phyloP scores from a whole-genome alignment of 2,797 vertebrate species.

The Amphiprion clarkii region DNA sequence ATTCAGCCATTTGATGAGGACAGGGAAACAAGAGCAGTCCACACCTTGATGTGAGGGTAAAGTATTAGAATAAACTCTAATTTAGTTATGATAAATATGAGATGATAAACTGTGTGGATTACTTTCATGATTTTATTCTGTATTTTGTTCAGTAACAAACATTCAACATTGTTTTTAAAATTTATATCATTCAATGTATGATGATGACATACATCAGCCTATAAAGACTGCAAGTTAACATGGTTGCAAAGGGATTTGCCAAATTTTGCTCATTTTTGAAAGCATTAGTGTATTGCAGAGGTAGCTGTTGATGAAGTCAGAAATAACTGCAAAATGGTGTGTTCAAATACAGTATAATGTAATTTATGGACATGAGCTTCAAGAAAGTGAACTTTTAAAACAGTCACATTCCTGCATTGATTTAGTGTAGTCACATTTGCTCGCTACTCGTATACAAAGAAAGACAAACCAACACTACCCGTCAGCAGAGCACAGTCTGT shows the following conservation, averaged over 20 bases:
- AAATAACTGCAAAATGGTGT: neutral
- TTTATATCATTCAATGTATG: neutral
- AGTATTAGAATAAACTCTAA: neutral
- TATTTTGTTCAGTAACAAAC: neutral
- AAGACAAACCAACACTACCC: neutral
- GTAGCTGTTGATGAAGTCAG: neutral
- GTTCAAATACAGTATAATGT: neutral
- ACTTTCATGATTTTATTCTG: neutral
- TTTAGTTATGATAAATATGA: conserved; percentile 2
- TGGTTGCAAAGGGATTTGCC: neutral
- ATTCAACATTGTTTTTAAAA: neutral
- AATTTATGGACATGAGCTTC: neutral
- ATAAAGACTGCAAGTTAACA: neutral
- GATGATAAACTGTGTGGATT: neutral
- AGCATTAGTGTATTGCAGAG: neutral
- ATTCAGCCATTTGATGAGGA: conserved; percentile 40
- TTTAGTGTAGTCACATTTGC: conserved; percentile 3
- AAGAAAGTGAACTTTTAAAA: neutral
- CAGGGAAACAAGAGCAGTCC: conserved; percentile 11
- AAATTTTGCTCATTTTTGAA: neutral
- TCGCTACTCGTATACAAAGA: neutral
- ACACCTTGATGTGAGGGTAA: conserved; percentile 4
- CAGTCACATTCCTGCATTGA: neutral
- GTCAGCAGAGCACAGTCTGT: conserved; percentile 21
- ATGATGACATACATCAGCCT: neutral